phyloP scores from a whole-genome alignment of 2,113 vertebrate species.

The Amphilophus citrinellus region DNA sequence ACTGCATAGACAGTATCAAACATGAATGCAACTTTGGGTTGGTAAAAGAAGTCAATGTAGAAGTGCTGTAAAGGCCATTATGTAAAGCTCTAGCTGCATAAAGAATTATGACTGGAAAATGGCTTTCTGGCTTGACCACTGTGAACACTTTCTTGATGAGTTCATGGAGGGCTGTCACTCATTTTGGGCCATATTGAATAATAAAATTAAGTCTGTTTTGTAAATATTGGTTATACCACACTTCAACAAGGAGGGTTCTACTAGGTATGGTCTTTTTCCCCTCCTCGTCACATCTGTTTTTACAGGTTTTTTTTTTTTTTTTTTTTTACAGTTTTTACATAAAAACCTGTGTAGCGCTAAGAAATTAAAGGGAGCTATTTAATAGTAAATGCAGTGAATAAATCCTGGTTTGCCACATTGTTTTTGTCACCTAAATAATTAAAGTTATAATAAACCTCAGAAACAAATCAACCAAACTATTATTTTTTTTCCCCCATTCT shows the following conservation, averaged over 20 bases:
- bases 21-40: not conserved
- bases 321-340: too few species aligned
- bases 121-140: not conserved
- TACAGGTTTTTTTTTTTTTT: too few species aligned
- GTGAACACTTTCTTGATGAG: not conserved
- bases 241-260: not conserved
- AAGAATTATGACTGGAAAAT: not conserved
- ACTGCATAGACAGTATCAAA: too few species aligned
- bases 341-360: not conserved
- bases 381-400: not conserved
- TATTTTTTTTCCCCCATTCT: rapidly evolving
- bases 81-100: too few species aligned
- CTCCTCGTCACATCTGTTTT: not conserved
- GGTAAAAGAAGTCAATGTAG: rapidly evolving
- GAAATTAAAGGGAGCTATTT: rapidly evolving
- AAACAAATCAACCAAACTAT: not conserved
- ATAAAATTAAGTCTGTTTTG: not conserved
- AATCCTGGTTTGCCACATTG: too few species aligned
- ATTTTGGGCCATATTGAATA: not conserved
- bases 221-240: not conserved
- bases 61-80: not conserved
- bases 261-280: not conserved
- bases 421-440: rapidly evolving
- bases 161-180: too few species aligned
- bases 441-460: not conserved